phyloP scores from a whole-genome alignment of 2,113 vertebrate genomes.

The Emydocephalus ijimae region DNA sequence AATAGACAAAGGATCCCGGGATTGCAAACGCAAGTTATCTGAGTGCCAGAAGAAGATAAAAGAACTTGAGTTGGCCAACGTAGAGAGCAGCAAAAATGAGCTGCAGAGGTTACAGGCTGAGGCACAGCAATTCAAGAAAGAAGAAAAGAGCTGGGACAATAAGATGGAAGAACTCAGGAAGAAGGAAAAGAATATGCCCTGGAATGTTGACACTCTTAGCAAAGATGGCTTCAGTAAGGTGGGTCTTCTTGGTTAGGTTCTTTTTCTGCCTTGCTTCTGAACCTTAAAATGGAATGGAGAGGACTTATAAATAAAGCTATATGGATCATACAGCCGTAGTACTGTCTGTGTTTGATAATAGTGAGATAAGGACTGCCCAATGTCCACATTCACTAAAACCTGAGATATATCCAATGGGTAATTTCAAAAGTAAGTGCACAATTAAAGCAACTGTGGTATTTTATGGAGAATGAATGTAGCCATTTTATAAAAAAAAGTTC shows the following conservation, averaged over 20 bases:
- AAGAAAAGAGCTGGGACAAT: conserved; percentile 74
- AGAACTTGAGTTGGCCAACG: conserved; percentile 59
- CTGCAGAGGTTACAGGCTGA: conserved; percentile 69
- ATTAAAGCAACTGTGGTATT: neutral
- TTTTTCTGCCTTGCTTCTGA: neutral
- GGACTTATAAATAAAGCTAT: neutral
- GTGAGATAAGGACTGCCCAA: neutral
- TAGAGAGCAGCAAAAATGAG: conserved; percentile 57
- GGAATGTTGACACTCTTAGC: conserved; percentile 89
- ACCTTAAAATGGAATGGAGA: neutral
- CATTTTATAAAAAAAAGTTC: neutral
- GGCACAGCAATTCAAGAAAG: conserved; percentile 75
- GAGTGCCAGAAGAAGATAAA: conserved; percentile 75
- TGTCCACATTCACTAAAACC: neutral
- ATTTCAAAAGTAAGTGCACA: neutral
- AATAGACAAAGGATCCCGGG: conserved; percentile 69
- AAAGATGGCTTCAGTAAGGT: conserved; percentile 93
- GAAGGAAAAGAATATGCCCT: conserved; percentile 84
- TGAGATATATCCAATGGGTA: neutral
- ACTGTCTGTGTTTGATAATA: neutral
- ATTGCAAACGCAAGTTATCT: conserved; percentile 70
- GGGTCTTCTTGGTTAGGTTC: neutral
- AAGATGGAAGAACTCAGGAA: conserved; percentile 74
- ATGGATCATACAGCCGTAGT: neutral
- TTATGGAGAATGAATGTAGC: neutral